A percentile compares a stretch with the other conserved stretches of the same genome.
Conservation (phyloP, 2,797 vertebrate genomes). For the Esox masquinongy region DNA sequence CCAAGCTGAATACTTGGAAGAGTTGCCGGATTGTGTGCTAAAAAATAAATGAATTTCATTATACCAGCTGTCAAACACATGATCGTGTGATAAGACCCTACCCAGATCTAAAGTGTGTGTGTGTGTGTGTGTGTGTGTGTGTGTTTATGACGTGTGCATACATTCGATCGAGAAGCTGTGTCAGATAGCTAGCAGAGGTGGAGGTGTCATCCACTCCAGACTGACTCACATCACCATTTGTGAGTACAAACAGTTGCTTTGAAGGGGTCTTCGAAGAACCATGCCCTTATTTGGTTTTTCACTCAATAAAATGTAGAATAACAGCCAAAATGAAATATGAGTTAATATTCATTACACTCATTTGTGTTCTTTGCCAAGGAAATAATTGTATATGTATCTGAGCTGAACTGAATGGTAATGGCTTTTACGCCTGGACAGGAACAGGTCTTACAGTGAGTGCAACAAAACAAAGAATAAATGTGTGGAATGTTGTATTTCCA, state of each 20-base stretch:
- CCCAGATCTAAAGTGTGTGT: constrained; percentile 4
- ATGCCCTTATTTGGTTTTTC: background rate
- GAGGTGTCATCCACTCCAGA: constrained; percentile 44
- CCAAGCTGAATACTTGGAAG: background rate
- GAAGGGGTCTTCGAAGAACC: background rate
- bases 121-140: constrained; percentile 8
- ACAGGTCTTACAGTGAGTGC: constrained; percentile 38
- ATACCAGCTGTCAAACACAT: constrained; percentile 14
- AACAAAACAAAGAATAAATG: constrained; percentile 25
- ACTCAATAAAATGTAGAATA: background rate
- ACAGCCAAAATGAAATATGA: constrained; percentile 1
- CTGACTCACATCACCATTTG: constrained; percentile 39
- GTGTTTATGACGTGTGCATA: constrained; percentile 4
- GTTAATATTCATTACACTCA: background rate
- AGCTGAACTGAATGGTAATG: constrained; percentile 13
- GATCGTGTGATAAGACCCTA: constrained; percentile 28
- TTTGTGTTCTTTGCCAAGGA: constrained; percentile 19
- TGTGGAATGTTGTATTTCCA: background rate
- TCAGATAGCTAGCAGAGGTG: constrained; percentile 42
- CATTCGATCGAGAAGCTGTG: constrained; percentile 16
- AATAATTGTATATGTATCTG: constrained; percentile 22
- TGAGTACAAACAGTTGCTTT: constrained; percentile 17
- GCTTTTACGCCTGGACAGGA: constrained; percentile 45
- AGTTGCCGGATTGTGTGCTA: background rate
- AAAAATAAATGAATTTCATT: background rate